Evolutionary conservation across 1,140 invertebrate genomes (phyloP), one percentile per base, ranked within the genome.

Genomic region (Harpegnathos saltator): DNA sequence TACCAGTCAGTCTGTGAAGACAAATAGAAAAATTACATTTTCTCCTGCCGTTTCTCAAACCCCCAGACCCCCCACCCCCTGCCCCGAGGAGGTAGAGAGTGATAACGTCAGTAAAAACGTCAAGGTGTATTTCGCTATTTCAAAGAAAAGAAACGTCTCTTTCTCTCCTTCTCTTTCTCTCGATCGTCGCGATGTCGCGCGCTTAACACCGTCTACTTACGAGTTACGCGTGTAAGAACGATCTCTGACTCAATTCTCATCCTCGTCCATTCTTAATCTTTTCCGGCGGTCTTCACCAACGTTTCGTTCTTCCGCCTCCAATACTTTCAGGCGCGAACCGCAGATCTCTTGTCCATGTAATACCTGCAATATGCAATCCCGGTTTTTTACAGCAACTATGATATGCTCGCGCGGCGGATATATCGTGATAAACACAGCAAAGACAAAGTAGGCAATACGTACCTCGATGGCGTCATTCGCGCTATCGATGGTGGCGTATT

Each of bases 301-400:
- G 83, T 94, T 95, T 22, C 95, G 95, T 83, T 98, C 98, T 92
- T 99, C 98, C 11, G 98, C 98, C 92, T 98, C 96, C 91, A 99
- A 95, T 5, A 99, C 98, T 94, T 98, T 98, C 48, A 98, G 91
- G 77, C 97, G 95, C 15, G 97, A 96, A 1, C 98, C 98, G 92
- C 96, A 97, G 69, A 98, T 95, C 90, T 97, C 97, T 81, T 97
- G 97, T 3, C 97, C 98, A 92, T 99, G 97, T 11, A 98, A 93
- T 22, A 93, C 94, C 95, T 97, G 82, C 9, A 91, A 84, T 33
- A 61, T 5, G 24, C 52, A 63, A 84, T 44, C 69, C 54, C 0
- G 1, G 22, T 72, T 54, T 72, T 54, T 61, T 26, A 19, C 33
- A 38, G 26, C n/a, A 19, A 1, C 7, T 24, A 1, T 3, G 19